Evolutionary conservation across 2,888 invertebrate genomes (phyloP).

Genomic region (Platypus cylindrus): DNA sequence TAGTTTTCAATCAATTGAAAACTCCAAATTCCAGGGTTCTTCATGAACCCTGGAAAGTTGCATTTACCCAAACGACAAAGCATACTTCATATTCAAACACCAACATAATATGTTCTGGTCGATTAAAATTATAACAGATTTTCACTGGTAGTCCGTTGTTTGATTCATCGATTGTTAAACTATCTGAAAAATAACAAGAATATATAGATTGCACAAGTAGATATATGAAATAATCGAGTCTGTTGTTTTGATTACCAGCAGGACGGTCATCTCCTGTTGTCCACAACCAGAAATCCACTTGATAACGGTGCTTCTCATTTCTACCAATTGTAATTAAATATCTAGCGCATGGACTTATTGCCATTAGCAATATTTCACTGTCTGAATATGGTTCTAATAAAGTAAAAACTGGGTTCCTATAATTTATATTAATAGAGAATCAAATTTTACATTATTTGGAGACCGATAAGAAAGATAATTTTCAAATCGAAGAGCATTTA

Average conservation of each 20-base stretch:
- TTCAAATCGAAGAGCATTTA: no score
- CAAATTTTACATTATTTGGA: no score
- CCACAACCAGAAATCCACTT: slow-evolving; percentile 51
- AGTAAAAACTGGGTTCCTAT: slow-evolving; percentile 38
- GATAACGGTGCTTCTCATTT: slow-evolving; percentile 32
- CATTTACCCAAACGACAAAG: slow-evolving; percentile 32
- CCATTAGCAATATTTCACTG: slow-evolving; percentile 30
- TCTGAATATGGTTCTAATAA: slow-evolving; percentile 40
- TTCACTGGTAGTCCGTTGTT: slow-evolving; percentile 24
- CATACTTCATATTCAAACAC: slow-evolving; percentile 31
- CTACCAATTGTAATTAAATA: slow-evolving; percentile 43
- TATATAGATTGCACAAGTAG: no score
- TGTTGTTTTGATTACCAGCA: slow-evolving; percentile 42
- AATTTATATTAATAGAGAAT: background rate
- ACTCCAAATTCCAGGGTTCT: no score
- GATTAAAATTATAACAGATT: slow-evolving; percentile 32
- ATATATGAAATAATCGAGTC: no score
- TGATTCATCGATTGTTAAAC: no score
- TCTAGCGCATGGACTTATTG: slow-evolving; percentile 38
- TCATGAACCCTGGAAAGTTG: no score
- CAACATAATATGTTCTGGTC: slow-evolving; percentile 33
- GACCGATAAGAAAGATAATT: no score
- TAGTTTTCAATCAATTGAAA: no score
- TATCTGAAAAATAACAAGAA: no score
- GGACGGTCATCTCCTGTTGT: slow-evolving; percentile 39